These are phyloP conservation scores for Astyanax mexicanus DNA, from an alignment of 2,797 vertebrate genomes.

Conservation along the genomic window DNA sequence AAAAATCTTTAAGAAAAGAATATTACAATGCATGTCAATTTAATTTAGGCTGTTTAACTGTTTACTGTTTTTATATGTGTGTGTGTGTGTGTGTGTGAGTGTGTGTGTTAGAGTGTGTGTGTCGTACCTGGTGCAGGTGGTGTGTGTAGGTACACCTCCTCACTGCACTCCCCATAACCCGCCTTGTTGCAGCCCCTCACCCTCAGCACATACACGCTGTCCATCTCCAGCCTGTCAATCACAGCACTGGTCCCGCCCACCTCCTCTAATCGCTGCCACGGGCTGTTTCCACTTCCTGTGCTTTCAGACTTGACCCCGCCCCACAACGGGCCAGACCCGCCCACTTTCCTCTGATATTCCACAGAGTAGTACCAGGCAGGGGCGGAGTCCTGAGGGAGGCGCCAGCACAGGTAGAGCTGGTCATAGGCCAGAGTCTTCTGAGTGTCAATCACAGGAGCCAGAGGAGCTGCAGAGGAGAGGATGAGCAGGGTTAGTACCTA, in stretches of 20 bases:
- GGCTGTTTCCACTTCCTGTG: constrained; percentile 77
- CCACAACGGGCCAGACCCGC: constrained; percentile 83
- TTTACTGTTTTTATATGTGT: constrained; percentile 23
- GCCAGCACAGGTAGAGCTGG: constrained; percentile 96
- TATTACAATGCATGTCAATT: too few species aligned
- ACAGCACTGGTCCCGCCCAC: constrained; percentile 89
- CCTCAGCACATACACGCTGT: constrained; percentile 92
- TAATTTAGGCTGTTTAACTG: not conserved
- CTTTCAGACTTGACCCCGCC: constrained; percentile 85
- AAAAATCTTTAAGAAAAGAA: too few species aligned
- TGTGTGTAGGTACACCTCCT: constrained; percentile 95
- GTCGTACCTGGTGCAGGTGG: constrained; percentile 90
- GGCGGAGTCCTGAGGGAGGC: constrained; percentile 92
- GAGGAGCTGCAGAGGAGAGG: constrained; percentile 78
- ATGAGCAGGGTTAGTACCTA: constrained; percentile 2
- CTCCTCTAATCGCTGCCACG: constrained; percentile 92
- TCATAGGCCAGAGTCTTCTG: constrained; percentile 97
- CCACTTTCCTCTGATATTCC: constrained; percentile 88
- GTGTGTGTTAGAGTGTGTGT: constrained; percentile 26
- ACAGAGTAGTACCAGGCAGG: constrained; percentile 95
- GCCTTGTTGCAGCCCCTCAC: constrained; percentile 96
- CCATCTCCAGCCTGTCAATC: constrained; percentile 89
- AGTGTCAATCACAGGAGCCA: constrained; percentile 96
- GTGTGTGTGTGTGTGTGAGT: not conserved
- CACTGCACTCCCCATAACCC: constrained; percentile 93